Percentiles rank a stretch among this genome's conserved stretches.
phyloP scores from a whole-genome alignment of 2,113 vertebrate genomes.

The Tor tambroides region DNA sequence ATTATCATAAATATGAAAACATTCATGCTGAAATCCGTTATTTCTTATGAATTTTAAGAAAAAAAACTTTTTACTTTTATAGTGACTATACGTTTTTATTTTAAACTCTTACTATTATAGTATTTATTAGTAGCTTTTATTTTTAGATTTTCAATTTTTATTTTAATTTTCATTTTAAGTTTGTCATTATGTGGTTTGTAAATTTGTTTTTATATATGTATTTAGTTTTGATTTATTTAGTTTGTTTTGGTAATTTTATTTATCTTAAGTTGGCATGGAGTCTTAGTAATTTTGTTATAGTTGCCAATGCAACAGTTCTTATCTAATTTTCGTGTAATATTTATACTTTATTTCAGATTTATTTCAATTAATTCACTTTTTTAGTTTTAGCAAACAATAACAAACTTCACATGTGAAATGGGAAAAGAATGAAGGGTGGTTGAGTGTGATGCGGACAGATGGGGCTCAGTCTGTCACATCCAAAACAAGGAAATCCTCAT shows the following conservation, averaged over 20 bases:
- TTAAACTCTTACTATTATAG: too few species aligned
- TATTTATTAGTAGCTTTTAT: neutral
- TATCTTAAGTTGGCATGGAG: too few species aligned
- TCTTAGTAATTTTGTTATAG: neutral
- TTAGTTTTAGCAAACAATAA: neutral
- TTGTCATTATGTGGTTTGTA: neutral
- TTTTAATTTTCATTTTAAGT: neutral
- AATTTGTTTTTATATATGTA: neutral
- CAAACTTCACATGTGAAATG: neutral
- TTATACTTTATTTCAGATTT: neutral
- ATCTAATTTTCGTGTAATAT: neutral
- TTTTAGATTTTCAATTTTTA: too few species aligned
- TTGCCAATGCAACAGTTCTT: neutral
- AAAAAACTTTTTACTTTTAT: too few species aligned
- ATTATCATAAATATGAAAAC: too few species aligned
- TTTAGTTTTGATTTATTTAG: neutral
- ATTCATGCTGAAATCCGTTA: too few species aligned
- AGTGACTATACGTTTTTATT: too few species aligned
- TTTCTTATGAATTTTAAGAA: too few species aligned
- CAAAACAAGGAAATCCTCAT: conserved; percentile 43
- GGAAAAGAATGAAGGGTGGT: too few species aligned
- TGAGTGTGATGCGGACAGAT: neutral
- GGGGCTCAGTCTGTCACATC: neutral
- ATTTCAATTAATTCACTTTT: neutral
- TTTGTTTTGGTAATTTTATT: too few species aligned